phyloP scores from a whole-genome alignment of 2,888 invertebrate genomes.

The Penaeus monodon region DNA sequence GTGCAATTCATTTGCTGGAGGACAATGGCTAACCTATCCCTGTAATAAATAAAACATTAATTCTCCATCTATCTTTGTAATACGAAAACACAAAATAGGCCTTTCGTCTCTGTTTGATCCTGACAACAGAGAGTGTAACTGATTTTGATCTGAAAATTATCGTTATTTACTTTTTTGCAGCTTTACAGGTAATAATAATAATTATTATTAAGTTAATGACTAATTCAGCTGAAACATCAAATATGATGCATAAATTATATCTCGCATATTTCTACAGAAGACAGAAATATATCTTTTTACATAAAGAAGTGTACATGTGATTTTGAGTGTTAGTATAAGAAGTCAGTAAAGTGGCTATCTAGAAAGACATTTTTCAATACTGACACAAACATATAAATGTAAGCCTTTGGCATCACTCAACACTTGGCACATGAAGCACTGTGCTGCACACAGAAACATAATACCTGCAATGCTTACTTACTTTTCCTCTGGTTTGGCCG shows the following conservation, averaged over 20 bases:
- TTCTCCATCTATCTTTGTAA: slow-evolving; percentile 18
- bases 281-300: too few relatives aligned
- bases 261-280: not conserved
- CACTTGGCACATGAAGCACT: slow-evolving; percentile 54
- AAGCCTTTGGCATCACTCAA: slow-evolving; percentile 60
- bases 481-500: too few relatives aligned
- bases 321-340: too few relatives aligned
- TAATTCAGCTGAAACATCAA: slow-evolving; percentile 27
- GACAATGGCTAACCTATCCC: slow-evolving; percentile 33
- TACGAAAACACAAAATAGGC: not conserved
- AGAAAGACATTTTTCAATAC: not conserved
- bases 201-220: slow-evolving; percentile 42
- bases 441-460: slow-evolving; percentile 22
- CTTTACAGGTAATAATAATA: slow-evolving; percentile 2
- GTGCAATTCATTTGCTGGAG: not conserved
- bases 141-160: slow-evolving; percentile 18
- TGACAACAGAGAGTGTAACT: not conserved
- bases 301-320: too few relatives aligned
- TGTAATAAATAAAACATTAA: slow-evolving; percentile 32
- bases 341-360: not conserved
- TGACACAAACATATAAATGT: slow-evolving; percentile 33
- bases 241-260: slow-evolving; percentile 25
- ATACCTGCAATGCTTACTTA: not conserved
- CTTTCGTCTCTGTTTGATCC: not conserved
- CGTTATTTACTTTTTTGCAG: not conserved